Percentiles rank a stretch among this genome's conserved stretches.
These are phyloP conservation scores for Epirrhoe tristata DNA, from an alignment of 2,888 invertebrate species.

Conservation along the genomic window DNA sequence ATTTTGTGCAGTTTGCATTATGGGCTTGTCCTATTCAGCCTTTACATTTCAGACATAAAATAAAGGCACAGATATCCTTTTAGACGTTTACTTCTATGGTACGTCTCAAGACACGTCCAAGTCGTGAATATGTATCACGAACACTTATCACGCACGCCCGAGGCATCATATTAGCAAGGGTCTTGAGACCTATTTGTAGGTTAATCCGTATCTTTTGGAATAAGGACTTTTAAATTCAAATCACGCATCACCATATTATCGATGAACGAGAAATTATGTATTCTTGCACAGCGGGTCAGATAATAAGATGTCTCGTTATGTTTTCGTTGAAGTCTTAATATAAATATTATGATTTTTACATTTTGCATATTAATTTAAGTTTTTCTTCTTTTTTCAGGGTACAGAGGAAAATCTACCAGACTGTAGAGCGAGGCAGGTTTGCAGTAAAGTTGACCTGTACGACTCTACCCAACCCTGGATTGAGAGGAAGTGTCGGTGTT, in stretches of 20 bases:
- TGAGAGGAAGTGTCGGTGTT: conserved; percentile 94
- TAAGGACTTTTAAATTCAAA: conserved; percentile 8
- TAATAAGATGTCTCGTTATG: background rate
- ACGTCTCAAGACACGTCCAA: conserved; percentile 18
- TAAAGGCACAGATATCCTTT: conserved; percentile 10
- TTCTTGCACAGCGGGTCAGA: background rate
- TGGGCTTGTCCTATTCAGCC: conserved; percentile 3
- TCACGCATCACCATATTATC: background rate
- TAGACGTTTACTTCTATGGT: conserved; percentile 19
- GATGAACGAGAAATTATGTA: background rate
- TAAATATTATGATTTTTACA: background rate
- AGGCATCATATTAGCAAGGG: conserved; percentile 22
- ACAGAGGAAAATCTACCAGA: conserved; percentile 92
- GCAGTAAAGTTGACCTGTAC: conserved; percentile 95
- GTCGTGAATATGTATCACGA: conserved; percentile 33
- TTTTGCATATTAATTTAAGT: conserved; percentile 8
- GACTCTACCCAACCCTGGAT: conserved; percentile 92
- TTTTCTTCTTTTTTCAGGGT: conserved; percentile 81
- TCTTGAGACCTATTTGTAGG: conserved; percentile 17
- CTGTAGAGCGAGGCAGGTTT: conserved; percentile 92
- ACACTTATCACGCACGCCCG: conserved; percentile 26
- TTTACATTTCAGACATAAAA: background rate
- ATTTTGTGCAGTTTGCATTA: conserved; percentile 8
- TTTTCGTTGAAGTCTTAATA: background rate
- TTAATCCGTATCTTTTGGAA: conserved; percentile 12